phyloP scores from a whole-genome alignment of 2,888 invertebrate genomes.

The Phragmatobia fuliginosa region DNA sequence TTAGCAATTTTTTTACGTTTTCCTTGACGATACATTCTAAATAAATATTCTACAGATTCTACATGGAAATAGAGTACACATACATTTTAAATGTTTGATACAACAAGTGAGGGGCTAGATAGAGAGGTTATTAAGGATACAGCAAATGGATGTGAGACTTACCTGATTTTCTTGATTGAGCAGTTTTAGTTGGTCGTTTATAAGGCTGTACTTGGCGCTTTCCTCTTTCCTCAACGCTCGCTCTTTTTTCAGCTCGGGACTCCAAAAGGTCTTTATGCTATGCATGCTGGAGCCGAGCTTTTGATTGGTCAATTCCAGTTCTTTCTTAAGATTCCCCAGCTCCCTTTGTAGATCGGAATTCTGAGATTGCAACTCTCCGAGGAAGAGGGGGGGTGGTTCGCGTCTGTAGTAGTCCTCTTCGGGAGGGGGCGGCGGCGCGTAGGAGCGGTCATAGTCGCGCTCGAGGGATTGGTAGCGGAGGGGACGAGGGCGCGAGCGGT shows the following conservation, averaged over 20 bases:
- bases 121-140: not conserved
- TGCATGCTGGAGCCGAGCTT: constrained; percentile 99
- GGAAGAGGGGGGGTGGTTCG: constrained; percentile 89
- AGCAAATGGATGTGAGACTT: constrained; percentile 54
- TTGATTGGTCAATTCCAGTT: constrained; percentile 97
- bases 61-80: not conserved
- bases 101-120: not conserved
- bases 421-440: constrained; percentile 94
- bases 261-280: constrained; percentile 99
- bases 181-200: constrained; percentile 98
- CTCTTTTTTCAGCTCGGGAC: constrained; percentile 99
- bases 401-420: constrained; percentile 87
- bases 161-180: constrained; percentile 99
- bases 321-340: constrained; percentile 95
- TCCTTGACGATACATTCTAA: not conserved
- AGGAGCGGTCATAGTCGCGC: constrained; percentile 94
- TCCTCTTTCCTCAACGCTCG: constrained; percentile 98
- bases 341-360: constrained; percentile 98
- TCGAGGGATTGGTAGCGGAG: constrained; percentile 92
- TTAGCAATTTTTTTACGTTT: not conserved
- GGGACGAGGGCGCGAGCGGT: constrained; percentile 93
- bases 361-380: constrained; percentile 96
- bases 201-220: constrained; percentile 97
- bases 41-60: not conserved
- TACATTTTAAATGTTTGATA: not conserved